Conservation (phyloP, 2,888 invertebrate genomes). For the Dicyrtoma fusca region DNA sequence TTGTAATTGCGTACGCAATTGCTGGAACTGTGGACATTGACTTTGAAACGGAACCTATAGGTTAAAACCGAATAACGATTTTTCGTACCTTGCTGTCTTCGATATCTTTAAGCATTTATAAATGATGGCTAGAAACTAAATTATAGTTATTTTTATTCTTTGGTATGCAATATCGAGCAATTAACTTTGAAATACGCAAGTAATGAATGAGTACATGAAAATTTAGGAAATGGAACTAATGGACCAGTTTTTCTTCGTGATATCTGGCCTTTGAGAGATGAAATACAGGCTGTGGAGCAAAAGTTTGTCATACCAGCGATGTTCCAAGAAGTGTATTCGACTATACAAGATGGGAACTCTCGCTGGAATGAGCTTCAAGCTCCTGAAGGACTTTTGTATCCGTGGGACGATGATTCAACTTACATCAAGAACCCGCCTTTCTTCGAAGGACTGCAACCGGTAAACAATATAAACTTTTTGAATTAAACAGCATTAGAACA, state of each 20-base stretch:
- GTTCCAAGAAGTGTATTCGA: conserved; percentile 89
- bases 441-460: conserved; percentile 80
- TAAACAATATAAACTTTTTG: conserved; percentile 58
- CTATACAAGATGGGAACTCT: conserved; percentile 80
- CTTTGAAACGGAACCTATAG: conserved; percentile 85
- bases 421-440: conserved; percentile 97
- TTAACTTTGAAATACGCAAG: not conserved
- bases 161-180: too few species aligned
- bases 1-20: conserved; percentile 96
- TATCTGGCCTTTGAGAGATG: conserved; percentile 91
- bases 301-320: conserved; percentile 91
- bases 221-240: conserved; percentile 67
- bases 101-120: too few species aligned
- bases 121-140: too few species aligned
- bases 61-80: too few species aligned
- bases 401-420: conserved; percentile 87
- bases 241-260: conserved; percentile 86
- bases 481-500: not conserved
- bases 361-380: conserved; percentile 83
- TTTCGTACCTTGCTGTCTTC: not conserved
- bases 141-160: too few species aligned
- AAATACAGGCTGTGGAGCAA: conserved; percentile 88
- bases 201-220: not conserved
- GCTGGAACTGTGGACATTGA: conserved; percentile 95
- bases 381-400: conserved; percentile 81